Percentiles rank a stretch among this genome's conserved stretches.
phyloP scores from a whole-genome alignment of 2,113 vertebrate genomes.

The Clarias magur region DNA sequence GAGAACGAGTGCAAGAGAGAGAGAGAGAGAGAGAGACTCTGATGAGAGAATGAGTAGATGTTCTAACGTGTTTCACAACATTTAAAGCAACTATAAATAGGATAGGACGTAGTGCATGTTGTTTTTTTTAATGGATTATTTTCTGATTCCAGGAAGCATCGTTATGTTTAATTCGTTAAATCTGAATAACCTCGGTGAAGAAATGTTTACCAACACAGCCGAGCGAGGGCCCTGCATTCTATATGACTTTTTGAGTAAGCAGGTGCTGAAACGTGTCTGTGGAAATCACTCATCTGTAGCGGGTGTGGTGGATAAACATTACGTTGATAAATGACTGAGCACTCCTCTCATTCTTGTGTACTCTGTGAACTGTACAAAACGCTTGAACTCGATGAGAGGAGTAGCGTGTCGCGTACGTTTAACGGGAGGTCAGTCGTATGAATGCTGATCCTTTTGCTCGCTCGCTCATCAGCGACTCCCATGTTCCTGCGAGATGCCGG shows the following conservation, averaged over 20 bases:
- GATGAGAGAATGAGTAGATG: too few relatives aligned
- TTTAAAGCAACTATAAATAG: not conserved
- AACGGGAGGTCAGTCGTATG: slow-evolving; percentile 40
- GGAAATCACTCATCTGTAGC: not conserved
- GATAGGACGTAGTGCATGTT: not conserved
- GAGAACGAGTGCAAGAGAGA: too few relatives aligned
- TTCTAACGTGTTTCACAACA: not conserved
- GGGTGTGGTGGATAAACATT: not conserved
- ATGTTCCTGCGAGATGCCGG: slow-evolving; percentile 57
- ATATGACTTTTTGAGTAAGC: too few relatives aligned
- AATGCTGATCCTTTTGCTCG: slow-evolving; percentile 42
- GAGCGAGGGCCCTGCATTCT: not conserved
- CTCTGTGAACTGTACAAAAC: not conserved
- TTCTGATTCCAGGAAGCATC: not conserved
- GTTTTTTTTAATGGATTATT: not conserved
- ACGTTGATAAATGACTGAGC: not conserved
- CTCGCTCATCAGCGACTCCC: slow-evolving; percentile 64
- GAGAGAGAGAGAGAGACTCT: not conserved
- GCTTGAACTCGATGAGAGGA: not conserved
- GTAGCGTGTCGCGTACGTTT: slow-evolving; percentile 15
- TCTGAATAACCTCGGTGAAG: not conserved
- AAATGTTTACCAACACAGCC: not conserved
- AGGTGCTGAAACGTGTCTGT: not conserved
- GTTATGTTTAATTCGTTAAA: not conserved
- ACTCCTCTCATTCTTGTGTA: not conserved